Evolutionary conservation across 2,888 invertebrate genomes (phyloP).

Genomic region (Neuroscelio doddi): DNA sequence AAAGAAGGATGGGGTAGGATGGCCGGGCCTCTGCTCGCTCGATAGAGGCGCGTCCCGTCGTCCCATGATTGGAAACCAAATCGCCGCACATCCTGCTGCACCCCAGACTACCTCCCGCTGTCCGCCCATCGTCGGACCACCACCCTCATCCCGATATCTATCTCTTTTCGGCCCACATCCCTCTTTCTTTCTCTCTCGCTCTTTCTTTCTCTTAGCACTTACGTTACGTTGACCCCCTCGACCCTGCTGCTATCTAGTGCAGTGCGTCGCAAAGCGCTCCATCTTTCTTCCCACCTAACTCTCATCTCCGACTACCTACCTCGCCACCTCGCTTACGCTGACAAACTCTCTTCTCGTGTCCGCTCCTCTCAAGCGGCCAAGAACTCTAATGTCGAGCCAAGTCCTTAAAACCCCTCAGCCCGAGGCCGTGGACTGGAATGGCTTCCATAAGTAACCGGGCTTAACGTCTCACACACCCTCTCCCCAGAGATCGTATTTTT

Average conservation of each 20-base stretch:
- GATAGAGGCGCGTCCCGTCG: conserved; percentile 72
- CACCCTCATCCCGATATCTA: conserved; percentile 18
- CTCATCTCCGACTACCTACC: conserved; percentile 41
- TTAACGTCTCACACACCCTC: conserved; percentile 61
- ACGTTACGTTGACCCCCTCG: conserved; percentile 58
- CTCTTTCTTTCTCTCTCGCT: conserved; percentile 32
- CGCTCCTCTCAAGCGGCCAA: conserved; percentile 49
- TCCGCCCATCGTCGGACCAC: conserved; percentile 37
- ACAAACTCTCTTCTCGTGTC: conserved; percentile 27
- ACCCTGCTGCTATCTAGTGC: conserved; percentile 61
- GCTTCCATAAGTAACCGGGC: conserved; percentile 71
- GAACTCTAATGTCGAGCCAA: conserved; percentile 71
- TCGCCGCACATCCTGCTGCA: conserved; percentile 71
- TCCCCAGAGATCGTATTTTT: conserved; percentile 64
- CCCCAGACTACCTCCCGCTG: conserved; percentile 54
- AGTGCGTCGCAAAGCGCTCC: conserved; percentile 38
- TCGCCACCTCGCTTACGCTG: conserved; percentile 33
- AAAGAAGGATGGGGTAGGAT: conserved; percentile 65
- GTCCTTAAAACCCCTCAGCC: conserved; percentile 70
- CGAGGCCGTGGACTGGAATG: conserved; percentile 68
- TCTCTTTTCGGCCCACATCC: conserved; percentile 35
- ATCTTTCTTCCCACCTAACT: conserved; percentile 51
- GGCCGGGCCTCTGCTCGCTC: conserved; percentile 71
- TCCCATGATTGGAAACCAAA: conserved; percentile 73
- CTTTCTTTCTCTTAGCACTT: conserved; percentile 51